Evolutionary conservation across 2,797 vertebrate species (phyloP).

Genomic region (Psittacula echo): DNA sequence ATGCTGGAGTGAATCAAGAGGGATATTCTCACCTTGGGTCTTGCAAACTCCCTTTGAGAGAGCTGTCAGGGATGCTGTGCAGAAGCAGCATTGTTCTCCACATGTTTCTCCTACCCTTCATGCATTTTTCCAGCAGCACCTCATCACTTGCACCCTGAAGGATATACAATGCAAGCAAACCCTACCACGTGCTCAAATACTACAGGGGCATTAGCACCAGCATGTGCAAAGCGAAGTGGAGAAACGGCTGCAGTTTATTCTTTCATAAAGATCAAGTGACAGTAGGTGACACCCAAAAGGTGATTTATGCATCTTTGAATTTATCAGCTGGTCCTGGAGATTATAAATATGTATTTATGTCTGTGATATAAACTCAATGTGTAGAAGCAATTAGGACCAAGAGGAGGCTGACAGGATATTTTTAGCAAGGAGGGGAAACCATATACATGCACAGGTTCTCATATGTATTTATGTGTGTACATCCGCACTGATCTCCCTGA

Average conservation of each 20-base stretch:
- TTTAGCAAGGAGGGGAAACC: neutral
- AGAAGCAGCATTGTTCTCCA: fast-evolving
- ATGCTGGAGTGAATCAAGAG: neutral
- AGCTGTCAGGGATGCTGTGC: neutral
- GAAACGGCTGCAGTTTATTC: neutral
- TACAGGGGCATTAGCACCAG: fast-evolving
- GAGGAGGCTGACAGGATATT: constrained; percentile 21
- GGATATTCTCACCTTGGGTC: neutral
- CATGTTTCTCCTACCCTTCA: fast-evolving
- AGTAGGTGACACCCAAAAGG: neutral
- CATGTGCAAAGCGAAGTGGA: neutral
- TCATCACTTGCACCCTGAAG: neutral
- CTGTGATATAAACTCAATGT: neutral
- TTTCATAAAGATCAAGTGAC: neutral
- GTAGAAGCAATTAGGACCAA: constrained; percentile 8
- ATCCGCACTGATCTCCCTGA: neutral
- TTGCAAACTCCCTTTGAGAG: neutral
- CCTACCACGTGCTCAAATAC: fast-evolving
- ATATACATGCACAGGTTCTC: neutral
- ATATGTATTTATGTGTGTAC: constrained; percentile 38
- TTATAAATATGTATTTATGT: neutral
- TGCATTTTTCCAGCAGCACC: neutral
- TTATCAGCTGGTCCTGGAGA: neutral
- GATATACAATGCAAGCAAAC: neutral
- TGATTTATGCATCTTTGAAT: neutral